phyloP scores from a whole-genome alignment of 2,113 vertebrate genomes.

The Thinocorus orbignyianus region DNA sequence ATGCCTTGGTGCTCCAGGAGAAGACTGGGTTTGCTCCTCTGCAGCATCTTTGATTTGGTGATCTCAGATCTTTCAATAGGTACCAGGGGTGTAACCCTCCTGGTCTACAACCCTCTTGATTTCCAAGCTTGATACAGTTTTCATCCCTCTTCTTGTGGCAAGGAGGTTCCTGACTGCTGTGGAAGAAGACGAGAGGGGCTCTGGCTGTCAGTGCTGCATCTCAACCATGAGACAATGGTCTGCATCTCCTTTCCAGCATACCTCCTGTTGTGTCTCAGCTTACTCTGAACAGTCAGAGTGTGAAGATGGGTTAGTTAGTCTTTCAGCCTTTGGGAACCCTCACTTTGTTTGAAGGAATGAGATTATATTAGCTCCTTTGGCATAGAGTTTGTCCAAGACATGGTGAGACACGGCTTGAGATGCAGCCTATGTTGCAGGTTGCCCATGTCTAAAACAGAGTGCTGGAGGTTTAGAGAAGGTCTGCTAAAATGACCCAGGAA shows the following conservation, averaged over 20 bases:
- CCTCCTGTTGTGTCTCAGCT: neutral
- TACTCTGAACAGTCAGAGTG: neutral
- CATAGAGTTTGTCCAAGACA: neutral
- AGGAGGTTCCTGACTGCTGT: neutral
- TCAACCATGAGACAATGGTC: neutral
- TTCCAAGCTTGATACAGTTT: rapidly evolving
- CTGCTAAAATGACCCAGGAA: neutral
- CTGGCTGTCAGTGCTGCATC: neutral
- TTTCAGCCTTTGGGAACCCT: neutral
- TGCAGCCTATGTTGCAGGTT: neutral
- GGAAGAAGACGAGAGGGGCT: neutral
- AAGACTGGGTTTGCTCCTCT: neutral
- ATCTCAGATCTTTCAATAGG: neutral
- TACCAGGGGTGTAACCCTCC: neutral
- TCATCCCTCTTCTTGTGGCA: rapidly evolving
- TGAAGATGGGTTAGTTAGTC: neutral
- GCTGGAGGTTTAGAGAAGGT: neutral
- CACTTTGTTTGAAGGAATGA: neutral
- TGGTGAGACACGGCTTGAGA: rapidly evolving
- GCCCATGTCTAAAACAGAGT: rapidly evolving
- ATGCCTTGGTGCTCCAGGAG: neutral
- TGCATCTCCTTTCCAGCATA: neutral
- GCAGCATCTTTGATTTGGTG: neutral
- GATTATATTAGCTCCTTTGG: neutral
- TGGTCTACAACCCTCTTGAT: neutral